Percentiles rank a stretch among this genome's conserved stretches.
Evolutionary conservation across 2,888 invertebrate species (phyloP).

Genomic region (Zeuzera pyrina): DNA sequence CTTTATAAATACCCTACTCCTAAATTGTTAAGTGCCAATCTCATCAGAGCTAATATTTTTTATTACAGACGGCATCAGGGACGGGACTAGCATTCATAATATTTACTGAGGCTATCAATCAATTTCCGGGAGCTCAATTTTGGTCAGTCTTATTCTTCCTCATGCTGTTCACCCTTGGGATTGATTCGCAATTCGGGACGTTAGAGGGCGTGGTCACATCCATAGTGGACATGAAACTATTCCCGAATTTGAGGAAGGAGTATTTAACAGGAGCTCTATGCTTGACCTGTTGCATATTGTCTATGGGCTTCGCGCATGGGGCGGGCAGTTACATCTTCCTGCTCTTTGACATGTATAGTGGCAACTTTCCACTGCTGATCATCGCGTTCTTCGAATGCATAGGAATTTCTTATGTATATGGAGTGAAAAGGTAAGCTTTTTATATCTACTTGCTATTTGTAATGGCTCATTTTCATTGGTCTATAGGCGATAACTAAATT

Average conservation of each 20-base stretch:
- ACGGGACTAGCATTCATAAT: constrained; percentile 97
- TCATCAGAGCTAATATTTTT: no score
- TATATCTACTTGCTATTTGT: no score
- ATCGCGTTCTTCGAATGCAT: constrained; percentile 95
- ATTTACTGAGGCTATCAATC: constrained; percentile 98
- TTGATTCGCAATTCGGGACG: constrained; percentile 97
- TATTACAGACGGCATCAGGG: constrained; percentile 91
- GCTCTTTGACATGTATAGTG: constrained; percentile 94
- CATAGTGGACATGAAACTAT: constrained; percentile 94
- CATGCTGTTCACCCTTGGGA: constrained; percentile 96
- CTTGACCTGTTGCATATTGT: constrained; percentile 84
- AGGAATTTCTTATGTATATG: constrained; percentile 95
- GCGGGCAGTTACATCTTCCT: constrained; percentile 95
- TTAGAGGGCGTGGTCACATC: constrained; percentile 97
- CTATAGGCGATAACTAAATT: no score
- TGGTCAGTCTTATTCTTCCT: constrained; percentile 97
- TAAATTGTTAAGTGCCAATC: no score
- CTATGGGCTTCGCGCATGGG: constrained; percentile 93
- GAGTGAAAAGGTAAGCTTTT: constrained; percentile 83
- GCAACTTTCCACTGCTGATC: constrained; percentile 92
- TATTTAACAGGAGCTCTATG: constrained; percentile 88
- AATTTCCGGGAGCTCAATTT: constrained; percentile 95
- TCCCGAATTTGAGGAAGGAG: constrained; percentile 93
- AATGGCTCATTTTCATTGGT: no score
- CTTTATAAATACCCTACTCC: no score